These are phyloP conservation scores for Platysteira castanea DNA, from an alignment of 2,113 vertebrate species.

Conservation along the genomic window DNA sequence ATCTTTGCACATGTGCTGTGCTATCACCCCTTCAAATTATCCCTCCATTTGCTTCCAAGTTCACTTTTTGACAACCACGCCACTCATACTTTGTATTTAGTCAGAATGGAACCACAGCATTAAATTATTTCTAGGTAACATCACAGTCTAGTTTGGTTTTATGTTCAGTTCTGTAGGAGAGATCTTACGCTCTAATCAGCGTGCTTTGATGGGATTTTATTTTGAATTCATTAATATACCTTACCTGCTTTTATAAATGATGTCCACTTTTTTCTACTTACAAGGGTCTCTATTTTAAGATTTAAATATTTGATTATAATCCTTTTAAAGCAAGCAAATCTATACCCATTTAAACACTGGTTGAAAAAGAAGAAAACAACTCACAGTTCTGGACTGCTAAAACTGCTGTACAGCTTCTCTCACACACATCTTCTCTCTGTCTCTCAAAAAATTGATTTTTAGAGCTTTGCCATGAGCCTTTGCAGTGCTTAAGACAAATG, in stretches of 20 bases:
- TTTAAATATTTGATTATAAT: neutral
- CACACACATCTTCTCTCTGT: neutral
- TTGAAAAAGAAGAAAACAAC: neutral
- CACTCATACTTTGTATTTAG: neutral
- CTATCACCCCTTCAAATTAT: neutral
- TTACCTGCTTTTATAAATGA: neutral
- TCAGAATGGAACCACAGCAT: neutral
- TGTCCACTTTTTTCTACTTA: neutral
- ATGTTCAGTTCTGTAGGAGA: neutral
- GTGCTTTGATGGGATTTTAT: neutral
- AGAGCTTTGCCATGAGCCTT: neutral
- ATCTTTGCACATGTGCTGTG: neutral
- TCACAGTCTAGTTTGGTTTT: neutral
- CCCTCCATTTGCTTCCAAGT: neutral
- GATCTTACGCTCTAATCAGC: neutral
- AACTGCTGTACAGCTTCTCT: neutral
- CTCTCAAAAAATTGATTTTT: conserved; percentile 29
- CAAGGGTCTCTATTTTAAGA: neutral
- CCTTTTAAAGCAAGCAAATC: neutral
- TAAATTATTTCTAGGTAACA: neutral
- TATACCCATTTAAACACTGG: neutral
- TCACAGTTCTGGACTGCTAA: neutral
- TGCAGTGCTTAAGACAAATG: conserved; percentile 43
- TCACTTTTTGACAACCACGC: neutral
- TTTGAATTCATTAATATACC: neutral